Evolutionary conservation across 2,797 vertebrate species (phyloP).

Genomic region (Hyperoplus immaculatus): DNA sequence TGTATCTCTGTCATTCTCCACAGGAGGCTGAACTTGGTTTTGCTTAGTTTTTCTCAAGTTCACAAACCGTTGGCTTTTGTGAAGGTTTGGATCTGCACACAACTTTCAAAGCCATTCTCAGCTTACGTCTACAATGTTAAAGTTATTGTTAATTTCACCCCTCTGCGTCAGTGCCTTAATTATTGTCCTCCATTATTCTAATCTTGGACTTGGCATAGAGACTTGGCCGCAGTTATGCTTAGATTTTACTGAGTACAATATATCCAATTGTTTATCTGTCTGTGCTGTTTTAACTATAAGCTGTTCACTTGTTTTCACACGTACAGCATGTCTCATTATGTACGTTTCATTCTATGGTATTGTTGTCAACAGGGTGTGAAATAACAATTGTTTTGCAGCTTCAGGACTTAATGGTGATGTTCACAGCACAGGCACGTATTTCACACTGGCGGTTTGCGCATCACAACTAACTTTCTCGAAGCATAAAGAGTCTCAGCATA

Average conservation of each 20-base stretch:
- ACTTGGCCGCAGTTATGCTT: slow-evolving; percentile 26
- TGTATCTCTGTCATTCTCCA: slow-evolving; percentile 15
- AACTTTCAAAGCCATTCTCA: slow-evolving; percentile 16
- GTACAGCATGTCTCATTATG: too few species aligned
- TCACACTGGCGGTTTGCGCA: slow-evolving; percentile 2
- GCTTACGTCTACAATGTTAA: not conserved
- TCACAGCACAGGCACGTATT: slow-evolving; percentile 40
- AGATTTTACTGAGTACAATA: slow-evolving; percentile 7
- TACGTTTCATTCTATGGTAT: not conserved
- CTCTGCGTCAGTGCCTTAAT: not conserved
- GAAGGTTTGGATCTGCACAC: slow-evolving; percentile 9
- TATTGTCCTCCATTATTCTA: slow-evolving; percentile 15
- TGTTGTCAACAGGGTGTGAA: not conserved
- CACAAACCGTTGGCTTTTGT: slow-evolving; percentile 14
- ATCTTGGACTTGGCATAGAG: slow-evolving; percentile 23
- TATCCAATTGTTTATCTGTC: not conserved
- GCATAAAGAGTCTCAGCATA: slow-evolving; percentile 12
- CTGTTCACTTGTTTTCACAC: not conserved
- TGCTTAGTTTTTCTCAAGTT: not conserved
- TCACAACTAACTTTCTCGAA: slow-evolving; percentile 38
- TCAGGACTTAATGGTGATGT: slow-evolving; percentile 51
- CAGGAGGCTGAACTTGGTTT: slow-evolving; percentile 6
- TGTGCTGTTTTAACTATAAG: not conserved
- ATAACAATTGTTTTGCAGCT: slow-evolving; percentile 16
- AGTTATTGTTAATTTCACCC: not conserved